phyloP scores from a whole-genome alignment of 2,888 invertebrate species.

The Clepsis dumicolana region DNA sequence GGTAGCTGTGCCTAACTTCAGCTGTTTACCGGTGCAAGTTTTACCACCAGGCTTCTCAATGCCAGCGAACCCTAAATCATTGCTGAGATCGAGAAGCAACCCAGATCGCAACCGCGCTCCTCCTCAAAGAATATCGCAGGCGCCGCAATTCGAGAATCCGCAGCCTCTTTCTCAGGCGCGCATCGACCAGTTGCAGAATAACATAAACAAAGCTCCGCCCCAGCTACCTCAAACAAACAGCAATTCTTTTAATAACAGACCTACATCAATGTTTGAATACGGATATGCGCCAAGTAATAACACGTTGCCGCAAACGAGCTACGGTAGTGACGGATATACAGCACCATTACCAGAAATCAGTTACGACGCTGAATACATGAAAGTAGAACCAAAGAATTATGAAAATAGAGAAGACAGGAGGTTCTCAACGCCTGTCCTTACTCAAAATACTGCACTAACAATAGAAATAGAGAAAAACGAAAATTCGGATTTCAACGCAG shows the following conservation, averaged over 20 bases:
- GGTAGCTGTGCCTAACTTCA: conserved; percentile 75
- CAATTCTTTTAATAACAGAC: conserved; percentile 54
- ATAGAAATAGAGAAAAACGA: not conserved
- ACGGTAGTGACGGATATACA: conserved; percentile 57
- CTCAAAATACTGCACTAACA: conserved; percentile 2
- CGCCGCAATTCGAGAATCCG: conserved; percentile 49
- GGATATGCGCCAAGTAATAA: conserved; percentile 49
- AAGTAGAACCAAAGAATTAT: conserved; percentile 38
- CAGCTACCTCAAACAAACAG: conserved; percentile 58
- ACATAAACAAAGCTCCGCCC: conserved; percentile 57
- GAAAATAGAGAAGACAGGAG: conserved; percentile 17
- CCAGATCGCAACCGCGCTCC: conserved; percentile 64
- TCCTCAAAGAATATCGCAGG: conserved; percentile 50
- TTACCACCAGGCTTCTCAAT: conserved; percentile 88
- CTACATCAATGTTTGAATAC: conserved; percentile 62
- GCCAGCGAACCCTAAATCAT: conserved; percentile 89
- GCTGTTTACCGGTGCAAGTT: conserved; percentile 82
- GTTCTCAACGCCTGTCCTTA: not conserved
- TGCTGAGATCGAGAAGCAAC: conserved; percentile 75
- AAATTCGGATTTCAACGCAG: not conserved
- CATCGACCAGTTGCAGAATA: conserved; percentile 42
- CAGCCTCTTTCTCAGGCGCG: conserved; percentile 7
- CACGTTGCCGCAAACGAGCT: conserved; percentile 53
- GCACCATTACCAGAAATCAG: conserved; percentile 64
- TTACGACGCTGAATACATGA: conserved; percentile 66